phyloP scores from a whole-genome alignment of 2,888 invertebrate species.

The Candidula unifasciata region DNA sequence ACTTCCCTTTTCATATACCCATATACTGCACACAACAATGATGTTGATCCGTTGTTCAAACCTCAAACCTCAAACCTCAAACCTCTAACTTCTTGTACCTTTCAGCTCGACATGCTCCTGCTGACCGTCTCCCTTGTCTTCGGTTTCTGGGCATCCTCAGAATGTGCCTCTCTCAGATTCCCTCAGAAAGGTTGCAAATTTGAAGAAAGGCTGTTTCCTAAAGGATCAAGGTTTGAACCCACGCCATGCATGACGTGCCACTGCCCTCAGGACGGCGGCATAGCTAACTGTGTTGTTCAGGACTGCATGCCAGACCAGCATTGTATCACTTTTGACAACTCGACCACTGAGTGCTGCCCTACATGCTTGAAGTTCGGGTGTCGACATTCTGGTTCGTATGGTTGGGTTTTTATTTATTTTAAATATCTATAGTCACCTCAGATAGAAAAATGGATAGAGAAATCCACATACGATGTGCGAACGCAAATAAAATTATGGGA shows the following conservation, averaged over 20 bases:
- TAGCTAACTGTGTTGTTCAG: slow-evolving; percentile 46
- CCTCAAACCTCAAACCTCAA: no score
- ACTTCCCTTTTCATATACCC: background rate
- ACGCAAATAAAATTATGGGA: no score
- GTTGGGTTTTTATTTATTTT: no score
- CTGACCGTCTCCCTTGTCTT: background rate
- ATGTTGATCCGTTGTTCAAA: no score
- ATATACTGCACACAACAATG: no score
- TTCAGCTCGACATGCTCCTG: background rate
- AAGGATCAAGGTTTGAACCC: slow-evolving; percentile 52
- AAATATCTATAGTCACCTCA: no score
- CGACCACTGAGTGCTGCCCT: slow-evolving; percentile 51
- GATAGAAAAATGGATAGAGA: no score
- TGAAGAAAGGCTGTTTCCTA: slow-evolving; percentile 40
- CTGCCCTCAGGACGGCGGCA: slow-evolving; percentile 50
- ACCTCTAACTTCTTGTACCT: background rate
- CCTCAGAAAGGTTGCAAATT: slow-evolving; percentile 32
- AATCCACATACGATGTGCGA: no score
- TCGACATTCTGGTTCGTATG: slow-evolving; percentile 49
- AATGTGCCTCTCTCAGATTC: background rate
- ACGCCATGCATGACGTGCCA: slow-evolving; percentile 55
- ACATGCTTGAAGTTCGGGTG: slow-evolving; percentile 53
- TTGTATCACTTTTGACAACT: slow-evolving; percentile 50
- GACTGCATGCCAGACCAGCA: slow-evolving; percentile 52
- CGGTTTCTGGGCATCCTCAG: background rate